Percentiles rank a stretch among this genome's conserved stretches.
These are phyloP conservation scores for Yoshiicerus persimilis DNA, from an alignment of 1,140 invertebrate species.

Conservation along the genomic window DNA sequence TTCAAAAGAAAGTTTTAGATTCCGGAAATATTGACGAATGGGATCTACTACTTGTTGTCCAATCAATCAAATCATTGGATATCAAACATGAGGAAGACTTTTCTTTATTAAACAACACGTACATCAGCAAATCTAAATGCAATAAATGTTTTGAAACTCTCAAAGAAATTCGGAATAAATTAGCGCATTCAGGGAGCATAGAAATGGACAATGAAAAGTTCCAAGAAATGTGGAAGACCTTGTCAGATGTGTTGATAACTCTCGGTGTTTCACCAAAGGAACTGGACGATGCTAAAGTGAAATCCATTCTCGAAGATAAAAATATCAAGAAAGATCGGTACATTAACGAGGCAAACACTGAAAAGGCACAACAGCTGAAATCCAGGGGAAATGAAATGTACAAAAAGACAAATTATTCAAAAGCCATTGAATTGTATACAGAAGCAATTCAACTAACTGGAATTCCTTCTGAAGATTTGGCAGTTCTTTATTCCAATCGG, in stretches of 20 bases:
- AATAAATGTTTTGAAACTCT: background rate
- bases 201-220: background rate
- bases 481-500: slow-evolving; percentile 38
- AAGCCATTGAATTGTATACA: slow-evolving; percentile 24
- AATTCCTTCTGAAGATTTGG: background rate
- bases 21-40: background rate
- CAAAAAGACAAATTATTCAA: background rate
- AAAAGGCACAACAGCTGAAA: background rate
- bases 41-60: slow-evolving; percentile 14
- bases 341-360: background rate
- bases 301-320: background rate
- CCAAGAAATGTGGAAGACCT: background rate
- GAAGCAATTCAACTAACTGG: background rate
- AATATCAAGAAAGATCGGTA: background rate
- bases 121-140: background rate
- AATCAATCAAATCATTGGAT: background rate
- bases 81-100: background rate
- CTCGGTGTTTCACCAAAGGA: background rate
- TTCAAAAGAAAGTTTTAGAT: slow-evolving; percentile 20
- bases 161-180: background rate
- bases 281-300: background rate
- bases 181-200: background rate
- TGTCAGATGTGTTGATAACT: background rate
- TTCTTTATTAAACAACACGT: background rate
- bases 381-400: slow-evolving; percentile 11